Conservation (phyloP, 2,113 vertebrate genomes). For the Daboia siamensis region DNA sequence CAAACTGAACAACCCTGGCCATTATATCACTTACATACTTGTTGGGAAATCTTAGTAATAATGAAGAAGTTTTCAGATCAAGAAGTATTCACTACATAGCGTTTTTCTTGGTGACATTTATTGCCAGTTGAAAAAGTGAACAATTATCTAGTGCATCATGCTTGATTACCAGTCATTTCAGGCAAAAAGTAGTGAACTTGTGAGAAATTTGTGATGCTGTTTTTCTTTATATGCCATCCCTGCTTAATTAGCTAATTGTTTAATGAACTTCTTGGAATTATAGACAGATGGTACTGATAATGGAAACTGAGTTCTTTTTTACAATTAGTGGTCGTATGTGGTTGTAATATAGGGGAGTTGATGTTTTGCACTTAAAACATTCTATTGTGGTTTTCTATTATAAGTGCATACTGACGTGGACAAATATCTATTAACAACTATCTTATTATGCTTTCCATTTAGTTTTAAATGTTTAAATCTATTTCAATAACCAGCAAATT, state of each 20-base stretch:
- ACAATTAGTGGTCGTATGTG: neutral
- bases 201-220: neutral
- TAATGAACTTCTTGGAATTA: neutral
- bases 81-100: neutral
- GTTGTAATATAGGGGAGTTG: neutral
- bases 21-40: neutral
- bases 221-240: neutral
- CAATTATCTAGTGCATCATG: neutral
- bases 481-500: constrained; percentile 11
- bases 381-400: neutral
- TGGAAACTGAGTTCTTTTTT: constrained; percentile 26
- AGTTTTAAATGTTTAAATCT: neutral
- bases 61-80: neutral
- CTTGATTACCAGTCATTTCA: neutral
- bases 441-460: neutral
- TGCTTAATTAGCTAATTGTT: neutral
- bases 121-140: neutral
- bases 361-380: constrained; percentile 13
- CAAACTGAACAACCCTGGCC: neutral
- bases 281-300: neutral
- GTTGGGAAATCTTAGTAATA: neutral
- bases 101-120: neutral
- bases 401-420: neutral
- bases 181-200: neutral
- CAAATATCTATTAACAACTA: neutral